phyloP scores from a whole-genome alignment of 2,113 vertebrate species.

The Dromas ardeola region DNA sequence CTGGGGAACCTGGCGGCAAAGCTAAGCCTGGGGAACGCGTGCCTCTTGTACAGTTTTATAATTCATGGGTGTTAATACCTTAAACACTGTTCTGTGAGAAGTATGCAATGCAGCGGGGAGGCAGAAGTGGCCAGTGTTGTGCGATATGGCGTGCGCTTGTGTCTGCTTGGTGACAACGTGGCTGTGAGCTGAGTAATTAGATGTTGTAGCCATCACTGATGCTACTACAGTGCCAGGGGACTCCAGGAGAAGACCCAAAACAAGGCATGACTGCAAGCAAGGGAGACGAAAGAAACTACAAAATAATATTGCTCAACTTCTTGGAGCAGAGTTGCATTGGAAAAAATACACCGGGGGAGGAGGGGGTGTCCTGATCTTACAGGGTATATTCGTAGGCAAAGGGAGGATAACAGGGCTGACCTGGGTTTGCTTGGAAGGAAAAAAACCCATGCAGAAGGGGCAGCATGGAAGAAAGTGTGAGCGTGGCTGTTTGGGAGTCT shows the following conservation, averaged over 20 bases:
- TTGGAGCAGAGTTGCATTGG: not conserved
- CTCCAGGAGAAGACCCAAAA: not conserved
- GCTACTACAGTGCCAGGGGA: not conserved
- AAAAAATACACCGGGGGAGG: not conserved
- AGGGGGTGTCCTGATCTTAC: not conserved
- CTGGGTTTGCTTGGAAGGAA: not conserved
- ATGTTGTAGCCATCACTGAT: not conserved
- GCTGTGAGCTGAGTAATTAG: not conserved
- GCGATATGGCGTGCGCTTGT: not conserved
- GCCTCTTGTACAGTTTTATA: not conserved
- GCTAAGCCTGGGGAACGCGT: not conserved
- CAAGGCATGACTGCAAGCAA: not conserved
- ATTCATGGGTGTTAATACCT: not conserved
- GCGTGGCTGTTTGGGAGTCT: rapidly evolving
- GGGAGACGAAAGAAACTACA: not conserved
- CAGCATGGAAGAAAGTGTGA: not conserved
- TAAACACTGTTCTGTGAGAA: not conserved
- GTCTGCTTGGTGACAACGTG: not conserved
- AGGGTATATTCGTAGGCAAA: not conserved
- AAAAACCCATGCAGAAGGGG: not conserved
- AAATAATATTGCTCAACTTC: not conserved
- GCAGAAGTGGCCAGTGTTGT: not conserved
- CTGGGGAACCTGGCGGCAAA: not conserved
- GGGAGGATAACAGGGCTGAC: not conserved
- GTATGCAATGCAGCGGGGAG: not conserved